Evolutionary conservation across 2,113 vertebrate genomes (phyloP).

Genomic region (Psettodes erumei): DNA sequence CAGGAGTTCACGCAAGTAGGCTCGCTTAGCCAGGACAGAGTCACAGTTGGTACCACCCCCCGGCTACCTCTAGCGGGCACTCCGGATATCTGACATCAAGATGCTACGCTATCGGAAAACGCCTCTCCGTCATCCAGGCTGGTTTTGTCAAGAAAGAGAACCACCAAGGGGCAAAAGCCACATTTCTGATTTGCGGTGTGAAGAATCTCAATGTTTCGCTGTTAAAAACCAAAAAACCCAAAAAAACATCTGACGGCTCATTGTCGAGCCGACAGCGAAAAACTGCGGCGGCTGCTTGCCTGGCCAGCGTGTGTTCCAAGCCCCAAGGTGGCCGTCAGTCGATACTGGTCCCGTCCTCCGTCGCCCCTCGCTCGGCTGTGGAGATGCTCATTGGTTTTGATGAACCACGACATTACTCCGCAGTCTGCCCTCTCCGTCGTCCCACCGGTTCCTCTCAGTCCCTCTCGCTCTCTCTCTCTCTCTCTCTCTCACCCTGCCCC

Average conservation of each 20-base stretch:
- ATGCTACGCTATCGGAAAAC: constrained; percentile 3
- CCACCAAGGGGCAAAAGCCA: not conserved
- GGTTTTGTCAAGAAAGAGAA: constrained; percentile 19
- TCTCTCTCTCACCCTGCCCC: constrained; percentile 74
- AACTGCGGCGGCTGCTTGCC: constrained; percentile 16
- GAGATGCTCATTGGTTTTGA: constrained; percentile 50
- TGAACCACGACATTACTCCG: constrained; percentile 54
- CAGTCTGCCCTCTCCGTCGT: constrained; percentile 43
- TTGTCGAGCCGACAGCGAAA: constrained; percentile 17
- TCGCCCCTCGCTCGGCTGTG: constrained; percentile 24
- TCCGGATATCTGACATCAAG: not conserved
- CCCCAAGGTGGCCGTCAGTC: constrained; percentile 37
- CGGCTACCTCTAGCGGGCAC: constrained; percentile 51
- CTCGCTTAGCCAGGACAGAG: too few relatives aligned
- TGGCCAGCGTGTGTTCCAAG: constrained; percentile 32
- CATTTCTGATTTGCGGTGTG: not conserved
- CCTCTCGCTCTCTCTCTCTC: constrained; percentile 70
- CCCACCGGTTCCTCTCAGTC: constrained; percentile 61
- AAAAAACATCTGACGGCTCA: constrained; percentile 8
- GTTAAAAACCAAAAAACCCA: too few relatives aligned
- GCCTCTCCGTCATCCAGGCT: constrained; percentile 1
- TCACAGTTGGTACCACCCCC: constrained; percentile 50
- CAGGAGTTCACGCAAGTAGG: too few relatives aligned
- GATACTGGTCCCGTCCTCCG: constrained; percentile 21
- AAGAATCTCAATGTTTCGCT: not conserved